A percentile compares a stretch with the other conserved stretches of the same genome.
phyloP scores from a whole-genome alignment of 1,140 invertebrate species.

The Drosophila kikkawai region DNA sequence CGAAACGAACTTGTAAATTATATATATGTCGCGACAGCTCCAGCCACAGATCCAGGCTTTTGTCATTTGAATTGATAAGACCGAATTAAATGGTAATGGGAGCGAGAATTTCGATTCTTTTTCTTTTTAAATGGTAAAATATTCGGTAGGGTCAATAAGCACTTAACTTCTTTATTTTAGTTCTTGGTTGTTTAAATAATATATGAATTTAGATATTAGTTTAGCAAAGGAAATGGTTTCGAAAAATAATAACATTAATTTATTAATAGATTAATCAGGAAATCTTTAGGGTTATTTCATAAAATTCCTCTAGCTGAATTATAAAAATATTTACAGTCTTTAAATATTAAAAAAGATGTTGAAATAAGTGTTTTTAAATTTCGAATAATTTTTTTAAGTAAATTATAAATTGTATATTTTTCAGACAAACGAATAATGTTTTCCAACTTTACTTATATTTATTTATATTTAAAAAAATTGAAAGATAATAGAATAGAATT shows the following conservation, averaged over 20 bases:
- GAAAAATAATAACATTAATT: not conserved
- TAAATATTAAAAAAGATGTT: not conserved
- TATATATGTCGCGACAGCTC: conserved; percentile 41
- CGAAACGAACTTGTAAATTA: conserved; percentile 64
- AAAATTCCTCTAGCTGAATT: not conserved
- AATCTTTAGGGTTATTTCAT: too few species aligned
- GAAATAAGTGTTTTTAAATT: not conserved
- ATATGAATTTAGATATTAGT: not conserved
- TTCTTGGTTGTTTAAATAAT: not conserved
- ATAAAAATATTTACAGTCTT: not conserved
- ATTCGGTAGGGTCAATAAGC: conserved; percentile 9
- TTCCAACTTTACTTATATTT: too few species aligned
- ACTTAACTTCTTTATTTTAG: conserved; percentile 16
- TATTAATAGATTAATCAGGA: not conserved
- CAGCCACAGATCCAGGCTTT: conserved; percentile 22
- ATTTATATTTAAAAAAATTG: too few species aligned
- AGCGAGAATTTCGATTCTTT: not conserved
- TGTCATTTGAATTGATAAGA: conserved; percentile 46
- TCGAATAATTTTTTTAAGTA: not conserved
- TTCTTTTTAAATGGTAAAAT: conserved; percentile 4
- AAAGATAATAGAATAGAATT: too few species aligned
- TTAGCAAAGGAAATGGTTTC: not conserved
- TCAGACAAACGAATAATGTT: not conserved
- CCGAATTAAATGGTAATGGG: conserved; percentile 65
- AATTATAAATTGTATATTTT: not conserved